Conservation (phyloP, 2,797 vertebrate species). For the Spondyliosoma cantharus region DNA sequence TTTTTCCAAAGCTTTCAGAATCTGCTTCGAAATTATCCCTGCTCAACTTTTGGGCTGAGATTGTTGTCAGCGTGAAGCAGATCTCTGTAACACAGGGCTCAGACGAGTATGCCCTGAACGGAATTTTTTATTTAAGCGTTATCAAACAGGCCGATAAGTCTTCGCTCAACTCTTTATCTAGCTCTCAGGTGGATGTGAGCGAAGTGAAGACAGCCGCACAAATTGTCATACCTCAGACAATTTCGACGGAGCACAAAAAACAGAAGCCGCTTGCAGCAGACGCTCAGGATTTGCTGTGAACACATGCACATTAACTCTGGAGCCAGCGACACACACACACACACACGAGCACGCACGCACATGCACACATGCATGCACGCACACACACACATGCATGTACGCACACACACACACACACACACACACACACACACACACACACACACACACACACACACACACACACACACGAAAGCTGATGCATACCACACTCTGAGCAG, state of each 20-base stretch:
- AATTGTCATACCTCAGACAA: constrained; percentile 60
- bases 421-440: constrained; percentile 29
- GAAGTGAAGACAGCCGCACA: constrained; percentile 48
- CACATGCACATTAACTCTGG: constrained; percentile 2
- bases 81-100: constrained; percentile 55
- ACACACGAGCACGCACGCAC: background rate
- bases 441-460: constrained; percentile 16
- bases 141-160: constrained; percentile 70
- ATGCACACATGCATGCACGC: too few relatives aligned
- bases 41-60: constrained; percentile 50
- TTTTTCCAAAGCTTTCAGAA: constrained; percentile 61
- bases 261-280: constrained; percentile 30
- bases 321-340: constrained; percentile 12
- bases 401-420: constrained; percentile 15
- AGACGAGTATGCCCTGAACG: constrained; percentile 59
- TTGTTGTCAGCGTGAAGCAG: constrained; percentile 62
- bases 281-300: constrained; percentile 27
- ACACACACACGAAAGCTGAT: constrained; percentile 20
- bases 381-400: constrained; percentile 19
- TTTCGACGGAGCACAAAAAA: constrained; percentile 48
- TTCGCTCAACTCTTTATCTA: constrained; percentile 68
- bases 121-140: constrained; percentile 67
- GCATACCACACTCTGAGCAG: background rate
- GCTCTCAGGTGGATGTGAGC: constrained; percentile 69
- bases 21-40: constrained; percentile 52